phyloP scores from a whole-genome alignment of 2,113 vertebrate genomes.

The Perccottus glenii region DNA sequence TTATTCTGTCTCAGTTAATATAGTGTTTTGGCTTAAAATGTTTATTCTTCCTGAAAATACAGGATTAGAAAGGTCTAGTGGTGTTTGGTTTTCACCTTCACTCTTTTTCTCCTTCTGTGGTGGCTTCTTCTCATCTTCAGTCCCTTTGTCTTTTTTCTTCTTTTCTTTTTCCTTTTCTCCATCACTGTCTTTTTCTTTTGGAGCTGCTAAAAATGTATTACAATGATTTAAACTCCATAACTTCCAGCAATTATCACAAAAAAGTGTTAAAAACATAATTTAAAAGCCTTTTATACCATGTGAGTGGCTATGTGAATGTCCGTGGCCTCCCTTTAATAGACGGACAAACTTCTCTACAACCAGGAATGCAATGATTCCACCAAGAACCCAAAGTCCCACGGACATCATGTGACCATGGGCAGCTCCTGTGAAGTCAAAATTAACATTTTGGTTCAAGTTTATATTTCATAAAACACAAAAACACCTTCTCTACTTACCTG shows the following conservation, averaged over 20 bases:
- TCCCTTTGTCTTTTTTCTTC: constrained; percentile 48
- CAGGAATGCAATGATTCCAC: constrained; percentile 90
- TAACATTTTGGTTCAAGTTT: neutral
- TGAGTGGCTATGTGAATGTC: constrained; percentile 69
- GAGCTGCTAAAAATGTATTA: constrained; percentile 40
- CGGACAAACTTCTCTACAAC: constrained; percentile 91
- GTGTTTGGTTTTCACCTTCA: constrained; percentile 42
- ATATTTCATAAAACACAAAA: too few species aligned
- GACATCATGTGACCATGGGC: constrained; percentile 87
- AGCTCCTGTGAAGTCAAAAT: constrained; percentile 61
- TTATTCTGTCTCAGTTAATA: too few species aligned
- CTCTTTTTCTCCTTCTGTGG: constrained; percentile 60
- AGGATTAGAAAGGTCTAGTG: neutral
- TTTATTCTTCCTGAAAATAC: neutral
- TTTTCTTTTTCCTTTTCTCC: constrained; percentile 70
- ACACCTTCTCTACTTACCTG: too few species aligned
- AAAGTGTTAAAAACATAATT: neutral
- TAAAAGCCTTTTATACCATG: constrained; percentile 43
- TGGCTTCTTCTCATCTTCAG: constrained; percentile 42
- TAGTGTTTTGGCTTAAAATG: neutral
- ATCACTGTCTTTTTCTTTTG: constrained; percentile 76
- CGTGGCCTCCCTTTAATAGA: constrained; percentile 84
- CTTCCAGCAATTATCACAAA: neutral
- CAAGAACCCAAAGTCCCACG: constrained; percentile 90
- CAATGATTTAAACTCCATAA: neutral